A percentile compares a stretch with the other conserved stretches of the same genome.
Evolutionary conservation across 2,888 invertebrate species (phyloP).

Genomic region (Chrysolina oricalcia): DNA sequence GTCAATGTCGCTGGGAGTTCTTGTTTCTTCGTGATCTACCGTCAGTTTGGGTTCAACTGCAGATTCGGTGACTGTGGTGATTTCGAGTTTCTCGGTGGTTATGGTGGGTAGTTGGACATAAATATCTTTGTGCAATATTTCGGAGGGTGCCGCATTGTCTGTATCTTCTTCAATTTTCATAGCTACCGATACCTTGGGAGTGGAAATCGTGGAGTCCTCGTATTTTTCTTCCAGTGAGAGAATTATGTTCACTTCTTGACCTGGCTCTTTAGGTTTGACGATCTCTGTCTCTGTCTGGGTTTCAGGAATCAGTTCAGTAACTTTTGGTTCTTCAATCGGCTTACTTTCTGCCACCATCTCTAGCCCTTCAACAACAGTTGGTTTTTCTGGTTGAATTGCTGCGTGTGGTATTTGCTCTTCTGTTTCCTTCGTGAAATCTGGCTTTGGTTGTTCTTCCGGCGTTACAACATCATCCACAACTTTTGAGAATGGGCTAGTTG

Average conservation of each 20-base stretch:
- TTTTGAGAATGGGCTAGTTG: constrained; percentile 23
- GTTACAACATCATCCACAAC: constrained; percentile 3
- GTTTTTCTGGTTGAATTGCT: neutral
- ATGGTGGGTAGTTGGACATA: constrained; percentile 64
- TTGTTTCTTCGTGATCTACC: constrained; percentile 65
- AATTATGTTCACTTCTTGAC: constrained; percentile 66
- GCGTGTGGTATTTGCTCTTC: neutral
- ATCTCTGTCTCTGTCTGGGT: neutral
- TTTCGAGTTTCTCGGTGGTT: constrained; percentile 52
- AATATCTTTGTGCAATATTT: constrained; percentile 66
- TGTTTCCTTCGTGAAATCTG: neutral
- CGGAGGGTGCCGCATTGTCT: constrained; percentile 58
- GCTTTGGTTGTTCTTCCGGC: constrained; percentile 5
- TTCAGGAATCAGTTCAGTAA: constrained; percentile 5
- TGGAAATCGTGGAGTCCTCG: constrained; percentile 67
- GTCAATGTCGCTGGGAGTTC: constrained; percentile 70
- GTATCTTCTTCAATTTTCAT: constrained; percentile 64
- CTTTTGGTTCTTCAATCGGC: neutral
- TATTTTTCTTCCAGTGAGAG: constrained; percentile 71
- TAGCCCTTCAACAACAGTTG: neutral
- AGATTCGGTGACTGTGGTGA: constrained; percentile 53
- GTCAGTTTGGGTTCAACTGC: constrained; percentile 66
- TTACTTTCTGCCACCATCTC: constrained; percentile 3
- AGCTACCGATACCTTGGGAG: constrained; percentile 64
- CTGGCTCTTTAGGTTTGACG: constrained; percentile 57